A percentile compares a stretch with the other conserved stretches of the same genome.
These are phyloP conservation scores for Orius laevigatus DNA, from an alignment of 1,140 invertebrate genomes.

Conservation along the genomic window DNA sequence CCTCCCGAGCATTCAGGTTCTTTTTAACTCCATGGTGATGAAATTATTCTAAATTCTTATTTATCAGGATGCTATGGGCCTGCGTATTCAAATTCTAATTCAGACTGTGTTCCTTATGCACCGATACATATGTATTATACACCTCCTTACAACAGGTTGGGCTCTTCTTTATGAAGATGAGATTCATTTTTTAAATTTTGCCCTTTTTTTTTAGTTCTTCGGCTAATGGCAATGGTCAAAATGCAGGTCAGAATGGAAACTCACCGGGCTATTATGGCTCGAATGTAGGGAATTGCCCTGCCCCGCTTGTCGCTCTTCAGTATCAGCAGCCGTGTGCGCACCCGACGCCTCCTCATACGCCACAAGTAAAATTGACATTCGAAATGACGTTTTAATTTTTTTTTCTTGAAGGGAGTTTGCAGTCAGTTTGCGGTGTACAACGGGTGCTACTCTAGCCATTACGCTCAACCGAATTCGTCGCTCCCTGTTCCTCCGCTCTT, in stretches of 20 bases:
- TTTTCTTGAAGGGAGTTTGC: slow-evolving; percentile 8
- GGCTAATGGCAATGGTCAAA: slow-evolving; percentile 22
- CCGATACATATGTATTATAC: slow-evolving; percentile 15
- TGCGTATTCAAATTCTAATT: not conserved
- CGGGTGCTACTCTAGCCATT: slow-evolving; percentile 15
- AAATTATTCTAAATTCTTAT: not conserved
- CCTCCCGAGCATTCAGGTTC: slow-evolving; percentile 6
- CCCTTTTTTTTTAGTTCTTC: not conserved
- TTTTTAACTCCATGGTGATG: not conserved
- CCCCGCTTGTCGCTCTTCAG: slow-evolving; percentile 10
- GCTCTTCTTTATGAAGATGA: not conserved
- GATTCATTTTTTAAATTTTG: not conserved
- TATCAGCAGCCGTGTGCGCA: slow-evolving; percentile 13
- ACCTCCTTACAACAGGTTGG: slow-evolving; percentile 10
- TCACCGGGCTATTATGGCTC: slow-evolving; percentile 24
- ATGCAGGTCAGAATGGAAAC: slow-evolving; percentile 25
- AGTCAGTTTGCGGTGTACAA: slow-evolving; percentile 16
- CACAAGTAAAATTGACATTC: slow-evolving; percentile 7
- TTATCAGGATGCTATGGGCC: slow-evolving; percentile 8
- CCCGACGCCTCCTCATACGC: slow-evolving; percentile 11
- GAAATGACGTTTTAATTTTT: not conserved
- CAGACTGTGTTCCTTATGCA: slow-evolving; percentile 13
- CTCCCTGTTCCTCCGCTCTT: slow-evolving; percentile 13
- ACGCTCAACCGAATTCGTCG: slow-evolving; percentile 5
- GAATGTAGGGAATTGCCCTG: slow-evolving; percentile 21